Evolutionary conservation across 2,888 invertebrate genomes (phyloP).

Genomic region (Caenorhabditis sp.): DNA sequence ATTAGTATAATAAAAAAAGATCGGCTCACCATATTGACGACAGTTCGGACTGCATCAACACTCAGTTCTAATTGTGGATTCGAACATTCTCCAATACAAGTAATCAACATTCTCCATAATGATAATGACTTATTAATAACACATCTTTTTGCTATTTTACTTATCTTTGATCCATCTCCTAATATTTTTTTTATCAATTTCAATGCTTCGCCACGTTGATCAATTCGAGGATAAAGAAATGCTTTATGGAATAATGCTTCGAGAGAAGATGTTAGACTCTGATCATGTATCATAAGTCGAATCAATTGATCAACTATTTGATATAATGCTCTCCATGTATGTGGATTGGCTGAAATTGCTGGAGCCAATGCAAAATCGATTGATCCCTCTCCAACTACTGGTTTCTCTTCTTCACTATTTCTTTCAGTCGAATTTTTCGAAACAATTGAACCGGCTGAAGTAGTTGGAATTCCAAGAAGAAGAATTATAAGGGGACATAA

Average conservation of each 20-base stretch:
- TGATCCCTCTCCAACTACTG: conserved; percentile 55
- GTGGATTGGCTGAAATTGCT: conserved; percentile 56
- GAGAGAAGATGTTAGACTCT: conserved; percentile 42
- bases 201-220: conserved; percentile 55
- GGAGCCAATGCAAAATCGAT: conserved; percentile 54
- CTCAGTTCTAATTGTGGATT: conserved; percentile 55
- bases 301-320: conserved; percentile 64
- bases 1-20: too few relatives aligned
- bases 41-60: conserved; percentile 56
- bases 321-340: conserved; percentile 61
- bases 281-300: conserved; percentile 55
- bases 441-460: not conserved
- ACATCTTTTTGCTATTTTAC: conserved; percentile 40
- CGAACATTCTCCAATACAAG: conserved; percentile 49
- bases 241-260: conserved; percentile 59
- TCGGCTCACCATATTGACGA: conserved; percentile 37
- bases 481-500: conserved; percentile 56
- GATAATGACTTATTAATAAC: conserved; percentile 34
- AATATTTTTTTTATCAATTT: conserved; percentile 45
- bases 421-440: not conserved
- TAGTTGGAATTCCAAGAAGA: conserved; percentile 49
- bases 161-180: conserved; percentile 32
- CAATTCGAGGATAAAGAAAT: conserved; percentile 54
- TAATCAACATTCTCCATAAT: conserved; percentile 56
- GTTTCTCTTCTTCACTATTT: conserved; percentile 9